Evolutionary conservation across 2,888 invertebrate species (phyloP), one percentile per base, ranked within the genome.

Genomic region (Ceriagrion tenellum): DNA sequence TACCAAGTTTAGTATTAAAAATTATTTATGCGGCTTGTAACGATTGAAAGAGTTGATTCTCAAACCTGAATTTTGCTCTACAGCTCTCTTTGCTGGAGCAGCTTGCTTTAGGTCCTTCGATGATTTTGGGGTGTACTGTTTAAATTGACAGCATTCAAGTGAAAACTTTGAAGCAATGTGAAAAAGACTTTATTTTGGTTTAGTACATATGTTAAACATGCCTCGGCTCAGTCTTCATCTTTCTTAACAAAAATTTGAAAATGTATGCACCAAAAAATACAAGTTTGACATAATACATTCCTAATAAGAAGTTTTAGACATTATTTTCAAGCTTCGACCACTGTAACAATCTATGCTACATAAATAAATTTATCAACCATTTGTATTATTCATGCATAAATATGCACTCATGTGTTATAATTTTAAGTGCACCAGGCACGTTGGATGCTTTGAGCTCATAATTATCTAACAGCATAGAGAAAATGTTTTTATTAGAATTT

Each of bases 221-320:
- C 81, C 35, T 35, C 35, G 8, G 81, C 16, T 81, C 81, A 47
- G 63, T 93, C 93, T 93, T 93, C 93, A n/a, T 69, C n/a, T 35
- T 59, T 69, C 47, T 18, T 69, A 93, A 69, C 74, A 93, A 69
- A 74, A 47, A 69, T n/a, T 47, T 23, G 63, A 63, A 91, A 69
- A 69, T 55, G 13, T 55, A n/a, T 93, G 47, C 93, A 55, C 69
- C 93, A 93, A 93, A 59, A 40, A 63, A 93, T 69, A 47, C 40
- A 63, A 93, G 26, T 63, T n/a, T n/a, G 69, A 69, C 26, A 47
- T 69, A 47, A 69, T 93, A 18, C n/a, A 74, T 69, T 47, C 69
- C 93, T 93, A 93, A 4, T 35, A 93, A 93, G 69, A 69, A 93
- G 13, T 13, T 35, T 81, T 18, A n/a, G 18, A 6, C 12, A 13